Percentiles rank a stretch among this genome's conserved stretches.
These are phyloP conservation scores for Odontothrips loti DNA, from an alignment of 2,888 invertebrate genomes.

Conservation along the genomic window DNA sequence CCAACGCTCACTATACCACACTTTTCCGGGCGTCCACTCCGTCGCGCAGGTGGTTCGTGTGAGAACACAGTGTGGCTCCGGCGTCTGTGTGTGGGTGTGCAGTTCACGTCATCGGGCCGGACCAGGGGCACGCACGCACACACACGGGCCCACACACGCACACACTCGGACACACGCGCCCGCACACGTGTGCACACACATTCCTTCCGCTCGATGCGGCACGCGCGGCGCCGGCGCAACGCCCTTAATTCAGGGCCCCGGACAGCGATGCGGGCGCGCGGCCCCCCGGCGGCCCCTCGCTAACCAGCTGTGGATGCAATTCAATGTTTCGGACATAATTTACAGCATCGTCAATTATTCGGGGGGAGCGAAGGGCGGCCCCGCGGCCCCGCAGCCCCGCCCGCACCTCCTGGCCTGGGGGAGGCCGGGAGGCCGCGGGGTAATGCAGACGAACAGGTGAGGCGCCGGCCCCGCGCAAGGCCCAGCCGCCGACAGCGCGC, in stretches of 20 bases:
- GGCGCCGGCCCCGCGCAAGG: too few relatives aligned
- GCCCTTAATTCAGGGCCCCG: background rate
- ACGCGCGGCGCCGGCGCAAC: background rate
- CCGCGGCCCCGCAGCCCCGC: too few relatives aligned
- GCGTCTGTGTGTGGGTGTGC: too few relatives aligned
- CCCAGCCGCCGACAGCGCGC: too few relatives aligned
- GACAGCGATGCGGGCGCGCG: too few relatives aligned
- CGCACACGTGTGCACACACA: background rate
- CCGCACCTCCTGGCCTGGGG: too few relatives aligned
- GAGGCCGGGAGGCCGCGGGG: too few relatives aligned
- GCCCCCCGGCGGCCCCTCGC: background rate
- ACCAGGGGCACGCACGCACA: background rate
- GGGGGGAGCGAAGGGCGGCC: background rate
- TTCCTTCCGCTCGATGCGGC: constrained; percentile 13
- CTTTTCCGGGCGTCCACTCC: too few relatives aligned
- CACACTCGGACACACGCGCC: background rate
- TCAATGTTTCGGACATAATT: constrained; percentile 14
- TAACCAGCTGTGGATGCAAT: background rate
- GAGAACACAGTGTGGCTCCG: too few relatives aligned
- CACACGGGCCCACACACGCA: background rate
- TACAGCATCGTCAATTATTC: constrained; percentile 18
- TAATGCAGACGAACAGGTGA: too few relatives aligned
- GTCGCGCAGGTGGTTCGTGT: too few relatives aligned
- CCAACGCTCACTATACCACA: too few relatives aligned
- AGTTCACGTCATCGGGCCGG: background rate